Percentiles rank a stretch among this genome's conserved stretches.
Evolutionary conservation across 2,888 invertebrate species (phyloP).

Genomic region (Microplitis manilae): DNA sequence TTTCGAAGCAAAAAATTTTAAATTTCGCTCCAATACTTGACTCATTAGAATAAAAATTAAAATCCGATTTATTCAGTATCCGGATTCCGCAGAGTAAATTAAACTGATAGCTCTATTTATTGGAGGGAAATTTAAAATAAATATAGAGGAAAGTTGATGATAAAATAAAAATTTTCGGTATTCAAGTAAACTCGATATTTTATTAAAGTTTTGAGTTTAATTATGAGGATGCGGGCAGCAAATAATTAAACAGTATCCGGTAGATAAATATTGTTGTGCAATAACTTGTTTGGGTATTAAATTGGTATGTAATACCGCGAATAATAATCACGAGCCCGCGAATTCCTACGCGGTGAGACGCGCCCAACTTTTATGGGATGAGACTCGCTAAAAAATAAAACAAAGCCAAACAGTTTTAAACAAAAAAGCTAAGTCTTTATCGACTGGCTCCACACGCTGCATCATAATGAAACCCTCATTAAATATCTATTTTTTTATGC

Average conservation of each 20-base stretch:
- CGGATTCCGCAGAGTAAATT: too few species aligned
- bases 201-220: neutral
- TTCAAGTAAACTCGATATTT: slow-evolving; percentile 24
- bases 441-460: neutral
- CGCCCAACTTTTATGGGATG: neutral
- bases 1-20: too few species aligned
- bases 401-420: neutral
- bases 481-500: neutral
- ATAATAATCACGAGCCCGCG: neutral
- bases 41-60: too few species aligned
- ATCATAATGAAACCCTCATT: neutral
- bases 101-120: too few species aligned
- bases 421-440: neutral
- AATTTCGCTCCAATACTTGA: too few species aligned
- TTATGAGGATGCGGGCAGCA: neutral
- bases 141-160: neutral
- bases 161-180: slow-evolving; percentile 5
- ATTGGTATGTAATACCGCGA: neutral
- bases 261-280: neutral
- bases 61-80: too few species aligned
- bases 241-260: neutral
- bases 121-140: too few species aligned
- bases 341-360: neutral
- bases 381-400: neutral
- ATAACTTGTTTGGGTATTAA: neutral